phyloP scores from a whole-genome alignment of 2,113 vertebrate species.

The Pseudonaja textilis region DNA sequence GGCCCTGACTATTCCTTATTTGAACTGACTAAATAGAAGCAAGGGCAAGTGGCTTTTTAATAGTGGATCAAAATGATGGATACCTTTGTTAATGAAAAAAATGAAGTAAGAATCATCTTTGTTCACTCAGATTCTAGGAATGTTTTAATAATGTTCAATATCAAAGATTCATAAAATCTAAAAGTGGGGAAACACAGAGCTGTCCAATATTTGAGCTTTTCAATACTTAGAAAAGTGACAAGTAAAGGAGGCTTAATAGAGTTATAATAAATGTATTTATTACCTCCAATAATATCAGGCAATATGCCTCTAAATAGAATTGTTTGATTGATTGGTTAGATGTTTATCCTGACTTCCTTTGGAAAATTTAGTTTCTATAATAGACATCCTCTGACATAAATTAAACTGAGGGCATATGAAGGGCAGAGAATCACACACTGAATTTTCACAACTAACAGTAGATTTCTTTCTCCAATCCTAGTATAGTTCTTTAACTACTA shows the following conservation, averaged over 20 bases:
- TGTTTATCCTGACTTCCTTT: background rate
- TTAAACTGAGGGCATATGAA: background rate
- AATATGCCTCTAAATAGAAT: background rate
- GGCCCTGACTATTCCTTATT: background rate
- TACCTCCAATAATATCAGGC: background rate
- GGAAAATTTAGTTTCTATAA: background rate
- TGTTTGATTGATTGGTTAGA: background rate
- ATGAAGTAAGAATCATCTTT: background rate
- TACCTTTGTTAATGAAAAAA: background rate
- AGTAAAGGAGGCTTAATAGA: background rate
- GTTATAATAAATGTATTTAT: background rate
- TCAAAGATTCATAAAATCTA: background rate
- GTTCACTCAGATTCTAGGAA: background rate
- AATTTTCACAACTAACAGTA: background rate
- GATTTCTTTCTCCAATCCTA: background rate
- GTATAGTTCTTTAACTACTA: background rate
- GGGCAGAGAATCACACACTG: background rate
- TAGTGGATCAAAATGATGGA: background rate
- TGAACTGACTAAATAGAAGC: background rate
- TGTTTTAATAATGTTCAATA: background rate
- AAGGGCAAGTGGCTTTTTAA: background rate
- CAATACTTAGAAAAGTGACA: background rate
- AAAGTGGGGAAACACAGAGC: background rate
- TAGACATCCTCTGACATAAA: background rate
- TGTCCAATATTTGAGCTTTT: background rate